Base-by-base conservation (phyloP, 2,888 invertebrate genomes). In the Netelia virgata region DNA sequence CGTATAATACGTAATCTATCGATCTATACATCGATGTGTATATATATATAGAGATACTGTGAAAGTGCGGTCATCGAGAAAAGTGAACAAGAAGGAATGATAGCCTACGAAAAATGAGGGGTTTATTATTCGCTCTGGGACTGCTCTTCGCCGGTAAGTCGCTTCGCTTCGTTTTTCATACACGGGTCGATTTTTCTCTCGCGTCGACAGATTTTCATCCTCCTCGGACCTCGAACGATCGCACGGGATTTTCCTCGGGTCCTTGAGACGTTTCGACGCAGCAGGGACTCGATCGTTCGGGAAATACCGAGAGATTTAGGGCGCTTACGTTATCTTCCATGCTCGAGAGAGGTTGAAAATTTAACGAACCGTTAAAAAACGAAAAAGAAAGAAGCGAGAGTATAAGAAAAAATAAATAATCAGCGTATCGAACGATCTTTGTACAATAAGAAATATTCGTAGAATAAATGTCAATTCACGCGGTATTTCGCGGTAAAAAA, bases 111-210 rank as follows among this genome's bases (percentile, higher is more conserved):
- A 92, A 91, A 90, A 93, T 93, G 93, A 93, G 87, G 90, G 89
- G 91, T 89, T 89, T 92, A 87, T 90, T 93, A 88, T 88, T 93
- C 83, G 90, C 91, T 89, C 89, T 93, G 87, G 91, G 92, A 85
- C 90, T 93, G 74, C 90, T 93, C 85, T 91, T 93, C 83, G 92
- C 92, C 88, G 92, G 93, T 93, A 89, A 93, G 93, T 91, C 64
- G 8, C 14, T 47, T 23, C 55, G 9, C 28, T 53, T 68, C 64
- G 69, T 68, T 72, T 68, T 76, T 18, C 55, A 11, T 36, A 36
- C 36, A 36, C 36, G 36, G 6, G 36, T 36, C 36, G 36, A 36
- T 6, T 36, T 36, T 36, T 36, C 36, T 6, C 36, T 36, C 36
- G 59, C 23, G 59, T 76, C 76, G 23, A 69, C 59, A 50, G 3